Conservation (phyloP, 2,797 vertebrate species). For the Lepidocolaptes lacrymiger region DNA sequence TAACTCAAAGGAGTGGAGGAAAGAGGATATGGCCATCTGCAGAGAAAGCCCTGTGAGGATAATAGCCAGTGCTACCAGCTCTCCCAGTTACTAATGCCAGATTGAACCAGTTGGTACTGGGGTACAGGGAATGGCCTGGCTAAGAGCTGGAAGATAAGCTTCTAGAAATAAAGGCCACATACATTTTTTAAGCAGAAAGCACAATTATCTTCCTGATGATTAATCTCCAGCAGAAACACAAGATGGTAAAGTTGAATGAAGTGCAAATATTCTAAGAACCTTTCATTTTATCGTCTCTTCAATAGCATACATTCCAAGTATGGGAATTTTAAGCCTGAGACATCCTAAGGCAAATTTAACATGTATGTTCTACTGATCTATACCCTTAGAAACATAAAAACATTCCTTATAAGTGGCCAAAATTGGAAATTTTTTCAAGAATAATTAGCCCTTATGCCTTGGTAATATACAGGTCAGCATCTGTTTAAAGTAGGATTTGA, state of each 20-base stretch:
- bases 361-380: background rate
- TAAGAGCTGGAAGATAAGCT: background rate
- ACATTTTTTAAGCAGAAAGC: background rate
- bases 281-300: background rate
- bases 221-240: background rate
- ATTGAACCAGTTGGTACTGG: conserved; percentile 25
- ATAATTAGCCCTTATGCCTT: conserved; percentile 40
- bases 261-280: background rate
- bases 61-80: conserved; percentile 15
- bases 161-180: background rate
- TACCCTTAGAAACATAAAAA: background rate
- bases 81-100: conserved; percentile 22
- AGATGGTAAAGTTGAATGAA: background rate
- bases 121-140: background rate
- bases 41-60: background rate
- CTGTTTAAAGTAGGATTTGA: conserved; percentile 60
- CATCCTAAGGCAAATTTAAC: background rate
- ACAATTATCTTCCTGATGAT: background rate
- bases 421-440: background rate
- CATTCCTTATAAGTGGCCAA: background rate
- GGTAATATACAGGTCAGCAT: conserved; percentile 60
- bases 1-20: background rate
- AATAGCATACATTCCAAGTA: background rate
- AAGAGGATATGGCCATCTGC: conserved; percentile 54
- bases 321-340: background rate